Percentiles rank a stretch among this genome's conserved stretches.
Conservation (phyloP, 2,888 invertebrate genomes). For the Nasonovia ribisnigri region DNA sequence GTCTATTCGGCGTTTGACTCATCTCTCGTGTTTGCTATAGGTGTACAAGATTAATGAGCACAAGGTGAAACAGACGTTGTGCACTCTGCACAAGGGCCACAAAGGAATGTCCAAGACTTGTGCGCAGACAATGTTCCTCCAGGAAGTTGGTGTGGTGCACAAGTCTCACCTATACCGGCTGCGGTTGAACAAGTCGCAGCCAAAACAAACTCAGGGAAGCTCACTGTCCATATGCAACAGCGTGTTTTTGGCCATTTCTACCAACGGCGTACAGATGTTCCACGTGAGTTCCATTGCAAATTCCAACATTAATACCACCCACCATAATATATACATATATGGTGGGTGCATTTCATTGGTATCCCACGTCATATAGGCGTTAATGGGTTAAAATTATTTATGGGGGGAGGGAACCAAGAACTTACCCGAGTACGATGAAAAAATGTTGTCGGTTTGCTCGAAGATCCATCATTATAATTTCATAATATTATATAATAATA, state of each 20-base stretch:
- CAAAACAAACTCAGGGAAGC: conserved; percentile 73
- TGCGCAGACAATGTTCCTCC: conserved; percentile 88
- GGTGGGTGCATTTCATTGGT: too few species aligned
- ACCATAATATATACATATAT: too few species aligned
- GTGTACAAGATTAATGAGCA: conserved; percentile 68
- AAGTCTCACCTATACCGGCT: conserved; percentile 92
- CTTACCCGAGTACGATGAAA: too few species aligned
- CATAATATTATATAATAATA: too few species aligned
- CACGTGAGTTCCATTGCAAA: conserved; percentile 71
- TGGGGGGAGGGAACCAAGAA: too few species aligned
- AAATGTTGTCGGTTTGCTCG: too few species aligned
- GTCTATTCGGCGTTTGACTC: neutral
- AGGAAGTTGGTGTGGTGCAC: conserved; percentile 72
- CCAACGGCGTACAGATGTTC: conserved; percentile 91
- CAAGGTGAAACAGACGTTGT: conserved; percentile 75
- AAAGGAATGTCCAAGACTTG: conserved; percentile 82
- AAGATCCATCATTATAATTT: too few species aligned
- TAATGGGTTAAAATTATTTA: too few species aligned
- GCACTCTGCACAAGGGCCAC: conserved; percentile 86
- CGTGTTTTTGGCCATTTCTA: conserved; percentile 69
- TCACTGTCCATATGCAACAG: conserved; percentile 84
- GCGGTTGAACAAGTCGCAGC: conserved; percentile 81
- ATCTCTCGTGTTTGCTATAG: conserved; percentile 68
- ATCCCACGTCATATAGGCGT: too few species aligned
- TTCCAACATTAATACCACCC: neutral